Evolutionary conservation across 2,888 invertebrate species (phyloP), one percentile per base, ranked within the genome.

Genomic region (Chouioia cunea): DNA sequence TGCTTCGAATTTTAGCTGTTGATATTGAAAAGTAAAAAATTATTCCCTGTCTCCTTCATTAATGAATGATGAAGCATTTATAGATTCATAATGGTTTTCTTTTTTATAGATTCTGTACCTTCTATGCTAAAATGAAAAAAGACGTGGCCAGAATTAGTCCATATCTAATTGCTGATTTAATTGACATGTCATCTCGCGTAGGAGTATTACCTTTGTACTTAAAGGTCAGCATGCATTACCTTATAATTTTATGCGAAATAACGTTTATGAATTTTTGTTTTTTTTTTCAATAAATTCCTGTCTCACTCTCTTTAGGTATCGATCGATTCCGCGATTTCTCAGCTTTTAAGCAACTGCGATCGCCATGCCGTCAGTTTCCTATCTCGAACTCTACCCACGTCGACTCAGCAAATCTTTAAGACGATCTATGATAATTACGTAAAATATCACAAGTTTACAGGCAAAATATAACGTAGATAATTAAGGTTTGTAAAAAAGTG

Each of bases 391-490:
- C 65, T 85, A 53, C 80, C 84, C 56, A 14, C 73, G 36, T 76
- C 81, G 0, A 79, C 79, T 64, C 81, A 81, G 70, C 82, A 80
- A 74, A 76, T 84, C 54, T 85, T 84, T 52, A 82, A 81, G 66
- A 76, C 73, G 2, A 78, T 81, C n/a, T 78, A 81, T 62, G 75
- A 80, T 20, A 76, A 76, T 12, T 84, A 82, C 64, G 79, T 78
- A 22, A 83, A 81, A 72, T 84, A 81, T 71, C 77, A 82, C 65
- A 84, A 83, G 76, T 85, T 81, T 59, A 80, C 79, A 36, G 85
- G 85, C 22, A 84, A 84, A 75, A 81, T 85, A 70, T 85, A 78
- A 63, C 52, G 58, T 36, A 27, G 10, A 3, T 36, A 57, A 20
- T 43, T 46, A 69, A 23, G 36, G 16, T 23, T 47, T 68, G 62